Percentiles rank a stretch among this genome's conserved stretches.
Evolutionary conservation across 2,888 invertebrate species (phyloP).

Genomic region (Diarsia brunnea): DNA sequence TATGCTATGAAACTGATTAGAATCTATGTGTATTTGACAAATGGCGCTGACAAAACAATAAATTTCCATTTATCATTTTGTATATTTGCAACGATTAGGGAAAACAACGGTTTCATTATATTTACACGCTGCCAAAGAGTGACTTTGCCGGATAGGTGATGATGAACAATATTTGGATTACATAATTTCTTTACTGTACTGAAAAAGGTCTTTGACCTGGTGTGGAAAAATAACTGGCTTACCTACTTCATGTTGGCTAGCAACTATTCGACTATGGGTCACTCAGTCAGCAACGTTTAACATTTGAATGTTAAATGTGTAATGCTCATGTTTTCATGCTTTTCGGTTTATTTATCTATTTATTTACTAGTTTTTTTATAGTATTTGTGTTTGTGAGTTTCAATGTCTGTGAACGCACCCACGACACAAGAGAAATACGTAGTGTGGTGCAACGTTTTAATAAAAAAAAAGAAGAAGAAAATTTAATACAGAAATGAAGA

Average conservation of each 20-base stretch:
- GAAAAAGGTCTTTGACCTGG: slow-evolving; percentile 4
- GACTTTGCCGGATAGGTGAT: slow-evolving; percentile 23
- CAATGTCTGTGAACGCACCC: too few relatives aligned
- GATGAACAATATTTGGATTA: slow-evolving; percentile 14
- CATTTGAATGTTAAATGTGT: too few relatives aligned
- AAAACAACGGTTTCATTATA: slow-evolving; percentile 11
- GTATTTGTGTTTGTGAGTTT: too few relatives aligned
- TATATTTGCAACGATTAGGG: slow-evolving; percentile 35
- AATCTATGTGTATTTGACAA: slow-evolving; percentile 38
- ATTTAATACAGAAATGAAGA: too few relatives aligned
- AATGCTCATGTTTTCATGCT: too few relatives aligned
- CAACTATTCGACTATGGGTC: not conserved
- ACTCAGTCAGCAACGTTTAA: not conserved
- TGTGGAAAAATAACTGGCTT: not conserved
- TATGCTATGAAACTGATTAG: slow-evolving; percentile 41
- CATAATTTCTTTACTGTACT: slow-evolving; percentile 7
- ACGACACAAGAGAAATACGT: too few relatives aligned
- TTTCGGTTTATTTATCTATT: too few relatives aligned
- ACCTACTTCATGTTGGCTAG: not conserved
- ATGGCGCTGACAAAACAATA: slow-evolving; percentile 38
- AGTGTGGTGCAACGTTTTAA: too few relatives aligned
- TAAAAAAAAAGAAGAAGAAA: too few relatives aligned
- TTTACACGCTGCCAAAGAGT: slow-evolving; percentile 24
- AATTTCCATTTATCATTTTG: slow-evolving; percentile 56
- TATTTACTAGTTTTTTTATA: too few relatives aligned